Conservation (phyloP, 2,888 invertebrate species). For the Pammene fasciana region DNA sequence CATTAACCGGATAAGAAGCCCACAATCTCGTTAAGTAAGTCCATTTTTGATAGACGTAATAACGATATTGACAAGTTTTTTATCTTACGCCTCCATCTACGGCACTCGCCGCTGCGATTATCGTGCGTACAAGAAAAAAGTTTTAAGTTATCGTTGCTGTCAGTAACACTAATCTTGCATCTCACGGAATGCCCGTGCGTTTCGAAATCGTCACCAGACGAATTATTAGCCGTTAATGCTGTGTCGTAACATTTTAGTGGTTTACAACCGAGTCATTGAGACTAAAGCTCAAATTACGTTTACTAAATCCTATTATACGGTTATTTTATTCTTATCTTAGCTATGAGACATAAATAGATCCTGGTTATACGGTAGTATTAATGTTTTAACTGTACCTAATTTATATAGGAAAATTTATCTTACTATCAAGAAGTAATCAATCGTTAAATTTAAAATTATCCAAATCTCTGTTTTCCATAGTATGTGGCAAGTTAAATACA, state of each 20-base stretch:
- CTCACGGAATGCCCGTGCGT: conserved; percentile 66
- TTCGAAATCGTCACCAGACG: conserved; percentile 73
- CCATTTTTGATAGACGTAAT: conserved; percentile 63
- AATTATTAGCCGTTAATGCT: conserved; percentile 74
- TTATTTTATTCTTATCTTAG: conserved; percentile 38
- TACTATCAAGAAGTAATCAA: neutral
- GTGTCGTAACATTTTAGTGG: conserved; percentile 67
- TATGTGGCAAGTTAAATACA: neutral
- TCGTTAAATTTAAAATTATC: neutral
- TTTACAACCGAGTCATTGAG: conserved; percentile 67
- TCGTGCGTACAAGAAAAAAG: conserved; percentile 69
- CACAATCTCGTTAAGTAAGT: conserved; percentile 74
- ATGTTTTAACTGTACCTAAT: neutral
- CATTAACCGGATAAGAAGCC: conserved; percentile 67
- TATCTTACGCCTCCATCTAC: conserved; percentile 69
- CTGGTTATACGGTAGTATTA: neutral
- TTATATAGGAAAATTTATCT: neutral
- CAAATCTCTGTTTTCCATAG: neutral
- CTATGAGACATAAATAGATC: conserved; percentile 23
- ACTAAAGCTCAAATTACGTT: conserved; percentile 65
- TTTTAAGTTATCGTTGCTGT: conserved; percentile 71
- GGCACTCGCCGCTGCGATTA: conserved; percentile 63
- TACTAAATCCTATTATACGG: conserved; percentile 43
- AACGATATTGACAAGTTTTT: conserved; percentile 76
- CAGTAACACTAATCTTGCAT: conserved; percentile 71